Evolutionary conservation across 2,888 invertebrate genomes (phyloP).

Genomic region (Orthosia gracilis): DNA sequence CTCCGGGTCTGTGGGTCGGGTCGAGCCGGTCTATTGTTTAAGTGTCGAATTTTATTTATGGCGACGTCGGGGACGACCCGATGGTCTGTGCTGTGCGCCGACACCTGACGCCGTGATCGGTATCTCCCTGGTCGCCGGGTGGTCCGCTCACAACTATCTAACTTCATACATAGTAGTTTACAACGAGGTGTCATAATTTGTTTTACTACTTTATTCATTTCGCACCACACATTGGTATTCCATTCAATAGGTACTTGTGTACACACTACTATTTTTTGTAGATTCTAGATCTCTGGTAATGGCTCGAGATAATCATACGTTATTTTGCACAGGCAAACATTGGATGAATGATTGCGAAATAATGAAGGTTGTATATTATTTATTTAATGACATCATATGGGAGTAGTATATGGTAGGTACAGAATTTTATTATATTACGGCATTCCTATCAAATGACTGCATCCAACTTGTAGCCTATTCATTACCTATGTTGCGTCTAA

Average conservation of each 20-base stretch:
- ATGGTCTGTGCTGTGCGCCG: slow-evolving; percentile 73
- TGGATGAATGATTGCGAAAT: slow-evolving; percentile 33
- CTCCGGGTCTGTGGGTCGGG: slow-evolving; percentile 75
- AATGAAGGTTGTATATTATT: slow-evolving; percentile 38
- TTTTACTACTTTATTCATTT: slow-evolving; percentile 28
- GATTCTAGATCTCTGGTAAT: slow-evolving; percentile 10
- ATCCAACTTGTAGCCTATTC: slow-evolving; percentile 35
- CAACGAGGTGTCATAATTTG: slow-evolving; percentile 49
- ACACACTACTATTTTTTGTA: slow-evolving; percentile 14
- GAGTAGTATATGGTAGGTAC: background rate
- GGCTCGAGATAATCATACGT: slow-evolving; percentile 26
- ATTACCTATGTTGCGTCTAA: background rate
- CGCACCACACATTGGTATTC: slow-evolving; percentile 11
- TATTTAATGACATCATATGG: slow-evolving; percentile 72
- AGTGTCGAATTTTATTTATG: slow-evolving; percentile 87
- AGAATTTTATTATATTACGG: slow-evolving; percentile 67
- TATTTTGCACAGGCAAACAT: slow-evolving; percentile 41
- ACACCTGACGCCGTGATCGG: slow-evolving; percentile 85
- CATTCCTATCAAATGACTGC: slow-evolving; percentile 68
- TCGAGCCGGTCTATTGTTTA: slow-evolving; percentile 82
- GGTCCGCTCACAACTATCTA: slow-evolving; percentile 71
- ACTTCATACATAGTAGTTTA: slow-evolving; percentile 37
- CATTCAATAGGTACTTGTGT: slow-evolving; percentile 8
- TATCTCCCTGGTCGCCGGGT: slow-evolving; percentile 82
- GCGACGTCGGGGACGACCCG: slow-evolving; percentile 73